Evolutionary conservation across 2,113 vertebrate genomes (phyloP), one percentile per base, ranked within the genome.

Genomic region (Sialia sialis): DNA sequence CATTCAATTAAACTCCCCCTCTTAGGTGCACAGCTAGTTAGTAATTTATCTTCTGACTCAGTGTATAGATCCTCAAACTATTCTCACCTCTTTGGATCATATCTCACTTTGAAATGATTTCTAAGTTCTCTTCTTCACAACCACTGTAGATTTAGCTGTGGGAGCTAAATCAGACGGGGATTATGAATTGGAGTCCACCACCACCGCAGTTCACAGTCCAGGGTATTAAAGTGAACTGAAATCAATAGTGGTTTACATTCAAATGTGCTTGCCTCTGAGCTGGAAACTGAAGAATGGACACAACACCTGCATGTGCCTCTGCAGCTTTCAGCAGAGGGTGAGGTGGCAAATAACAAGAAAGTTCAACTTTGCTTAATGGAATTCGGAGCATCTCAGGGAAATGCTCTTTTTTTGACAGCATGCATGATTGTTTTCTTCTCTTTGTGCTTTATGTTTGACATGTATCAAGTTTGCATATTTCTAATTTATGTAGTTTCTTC

Each of bases 181-280:
- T 94, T 96, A 93, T 90, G 82, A 87, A 94, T 85, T 94, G 85
- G 87, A 96, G 82, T 54, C 78, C 44, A 73, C 58, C 58, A 91
- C 82, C 85, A 95, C 82, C 72, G 59, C 95, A 96, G 90, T 90
- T 94, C 92, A 88, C 63, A 76, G 59, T 92, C 85, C 55, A 77
- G 63, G 62, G 85, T 95, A 92, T 94, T 96, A 88, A 93, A 95
- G 68, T 88, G 96, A 94, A 73, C 90, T 93, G 92, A 95, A 96
- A 95, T 95, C 94, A 96, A 94, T 96, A 95, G 70, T 92, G 90
- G 85, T 95, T 96, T 96, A 86, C 79, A 92, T 96, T 77, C 83
- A 73, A 93, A 94, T 86, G 75, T 73, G 59, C 34, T 75, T 88
- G 68, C 34, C 85, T 90, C 67, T 90, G 79, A 80, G 58, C 75